Evolutionary conservation across 2,888 invertebrate species (phyloP).

Genomic region (Coelinius sp.): DNA sequence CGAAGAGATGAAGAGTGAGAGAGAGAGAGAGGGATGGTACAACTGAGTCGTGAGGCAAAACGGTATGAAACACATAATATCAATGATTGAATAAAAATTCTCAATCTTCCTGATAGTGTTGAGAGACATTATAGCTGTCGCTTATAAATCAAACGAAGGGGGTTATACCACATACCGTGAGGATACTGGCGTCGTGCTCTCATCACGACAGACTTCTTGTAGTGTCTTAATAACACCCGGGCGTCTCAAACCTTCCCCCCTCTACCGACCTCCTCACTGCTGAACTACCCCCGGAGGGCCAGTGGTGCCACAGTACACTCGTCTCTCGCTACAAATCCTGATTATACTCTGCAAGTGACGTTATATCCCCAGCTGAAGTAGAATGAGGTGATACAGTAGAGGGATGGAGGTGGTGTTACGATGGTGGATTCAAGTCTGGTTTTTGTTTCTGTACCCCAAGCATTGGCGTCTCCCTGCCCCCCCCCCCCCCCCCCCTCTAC

Average conservation of each 20-base stretch:
- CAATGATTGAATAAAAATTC: neutral
- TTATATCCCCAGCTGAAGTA: slow-evolving; percentile 61
- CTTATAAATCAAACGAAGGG: slow-evolving; percentile 42
- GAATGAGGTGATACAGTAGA: slow-evolving; percentile 13
- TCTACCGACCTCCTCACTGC: slow-evolving; percentile 42
- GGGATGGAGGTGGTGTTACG: slow-evolving; percentile 52
- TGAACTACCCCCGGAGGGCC: slow-evolving; percentile 43
- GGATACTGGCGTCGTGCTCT: slow-evolving; percentile 63
- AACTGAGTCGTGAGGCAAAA: neutral
- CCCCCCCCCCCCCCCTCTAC: slow-evolving; percentile 34
- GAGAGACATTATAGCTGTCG: neutral
- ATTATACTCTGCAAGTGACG: slow-evolving; percentile 72
- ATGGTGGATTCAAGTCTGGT: slow-evolving; percentile 67
- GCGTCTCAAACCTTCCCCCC: slow-evolving; percentile 56
- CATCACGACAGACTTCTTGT: slow-evolving; percentile 70
- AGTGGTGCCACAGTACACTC: slow-evolving; percentile 31
- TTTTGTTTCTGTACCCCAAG: slow-evolving; percentile 65
- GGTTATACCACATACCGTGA: slow-evolving; percentile 57
- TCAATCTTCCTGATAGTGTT: neutral
- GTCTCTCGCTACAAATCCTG: slow-evolving; percentile 71
- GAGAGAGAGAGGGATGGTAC: slow-evolving; percentile 21
- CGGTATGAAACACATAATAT: neutral
- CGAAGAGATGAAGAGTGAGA: slow-evolving; percentile 21
- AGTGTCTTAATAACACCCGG: slow-evolving; percentile 69
- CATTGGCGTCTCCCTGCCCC: slow-evolving; percentile 44